These are phyloP conservation scores for Panopea generosa DNA, from an alignment of 2,888 invertebrate genomes.

Conservation along the genomic window DNA sequence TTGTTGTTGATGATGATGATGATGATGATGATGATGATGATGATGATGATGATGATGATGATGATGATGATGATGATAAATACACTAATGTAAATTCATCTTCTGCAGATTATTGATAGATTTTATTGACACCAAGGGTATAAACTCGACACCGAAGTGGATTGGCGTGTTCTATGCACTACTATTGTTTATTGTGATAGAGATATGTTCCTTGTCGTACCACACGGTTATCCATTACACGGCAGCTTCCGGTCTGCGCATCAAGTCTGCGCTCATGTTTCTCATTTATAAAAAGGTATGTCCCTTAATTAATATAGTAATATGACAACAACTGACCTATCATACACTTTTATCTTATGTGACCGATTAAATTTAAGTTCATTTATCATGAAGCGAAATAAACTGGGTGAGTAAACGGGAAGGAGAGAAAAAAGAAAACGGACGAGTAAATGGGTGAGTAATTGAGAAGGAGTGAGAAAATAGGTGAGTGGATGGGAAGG, in stretches of 20 bases:
- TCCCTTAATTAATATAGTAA: neutral
- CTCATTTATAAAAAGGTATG: constrained; percentile 82
- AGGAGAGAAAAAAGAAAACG: too few species aligned
- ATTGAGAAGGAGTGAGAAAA: too few species aligned
- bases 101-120: constrained; percentile 65
- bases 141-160: constrained; percentile 87
- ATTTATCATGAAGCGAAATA: too few species aligned
- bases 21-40: constrained; percentile 14
- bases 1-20: constrained; percentile 7
- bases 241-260: constrained; percentile 86
- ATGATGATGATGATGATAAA: constrained; percentile 13
- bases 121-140: constrained; percentile 48
- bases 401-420: too few species aligned
- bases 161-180: constrained; percentile 93
- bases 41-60: constrained; percentile 17
- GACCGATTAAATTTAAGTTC: too few species aligned
- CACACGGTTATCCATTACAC: constrained; percentile 94
- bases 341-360: too few species aligned
- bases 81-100: too few species aligned
- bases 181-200: constrained; percentile 90
- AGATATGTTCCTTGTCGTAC: constrained; percentile 92
- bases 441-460: too few species aligned
- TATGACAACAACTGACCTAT: too few species aligned
- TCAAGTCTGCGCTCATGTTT: constrained; percentile 79
- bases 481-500: too few species aligned